These are phyloP conservation scores for Melanocharis versteri DNA, from an alignment of 2,113 vertebrate species.

Conservation along the genomic window DNA sequence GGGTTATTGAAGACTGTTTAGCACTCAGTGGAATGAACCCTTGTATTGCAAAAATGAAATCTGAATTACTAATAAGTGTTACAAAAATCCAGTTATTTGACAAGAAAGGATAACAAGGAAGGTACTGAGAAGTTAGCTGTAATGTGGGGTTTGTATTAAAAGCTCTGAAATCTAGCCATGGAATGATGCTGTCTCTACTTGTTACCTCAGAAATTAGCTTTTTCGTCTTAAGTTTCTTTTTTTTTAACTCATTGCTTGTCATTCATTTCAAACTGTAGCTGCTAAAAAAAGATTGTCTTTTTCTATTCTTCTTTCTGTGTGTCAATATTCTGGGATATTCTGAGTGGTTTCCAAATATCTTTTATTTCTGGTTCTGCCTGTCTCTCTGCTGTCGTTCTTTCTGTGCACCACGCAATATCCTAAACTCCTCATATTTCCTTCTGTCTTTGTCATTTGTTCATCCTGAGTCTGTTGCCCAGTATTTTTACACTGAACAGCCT, in stretches of 20 bases:
- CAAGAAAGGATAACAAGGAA: not conserved
- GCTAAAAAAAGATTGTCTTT: not conserved
- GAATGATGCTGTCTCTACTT: not conserved
- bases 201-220: not conserved
- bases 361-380: not conserved
- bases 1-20: not conserved
- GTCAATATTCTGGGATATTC: not conserved
- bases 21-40: not conserved
- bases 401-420: not conserved
- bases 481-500: not conserved
- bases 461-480: not conserved
- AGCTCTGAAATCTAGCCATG: not conserved
- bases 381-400: not conserved
- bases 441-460: not conserved
- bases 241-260: not conserved
- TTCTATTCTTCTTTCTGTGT: not conserved
- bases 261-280: not conserved
- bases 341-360: not conserved
- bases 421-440: not conserved
- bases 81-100: not conserved
- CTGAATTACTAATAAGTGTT: not conserved
- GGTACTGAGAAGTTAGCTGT: not conserved
- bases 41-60: not conserved
- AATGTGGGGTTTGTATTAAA: not conserved
- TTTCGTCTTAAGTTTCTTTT: not conserved